Conservation (phyloP, 2,113 vertebrate genomes). For the Tragelaphus scriptus region DNA sequence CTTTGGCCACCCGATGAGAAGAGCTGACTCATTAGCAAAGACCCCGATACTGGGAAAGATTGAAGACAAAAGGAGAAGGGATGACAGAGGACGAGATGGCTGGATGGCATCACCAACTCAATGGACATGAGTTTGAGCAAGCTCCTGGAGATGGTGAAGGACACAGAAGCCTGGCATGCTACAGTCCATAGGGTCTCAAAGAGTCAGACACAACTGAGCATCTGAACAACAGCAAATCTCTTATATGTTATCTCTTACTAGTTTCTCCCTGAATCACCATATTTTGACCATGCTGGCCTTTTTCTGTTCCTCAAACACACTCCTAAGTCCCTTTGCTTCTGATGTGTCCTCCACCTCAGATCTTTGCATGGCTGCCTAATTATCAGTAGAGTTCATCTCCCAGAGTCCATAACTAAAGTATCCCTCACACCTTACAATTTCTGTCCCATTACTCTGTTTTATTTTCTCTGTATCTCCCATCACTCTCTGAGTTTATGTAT, state of each 20-base stretch:
- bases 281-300: background rate
- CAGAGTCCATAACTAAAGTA: background rate
- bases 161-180: background rate
- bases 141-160: background rate
- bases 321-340: background rate
- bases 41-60: background rate
- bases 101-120: background rate
- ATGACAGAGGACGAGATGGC: background rate
- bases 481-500: background rate
- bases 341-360: background rate
- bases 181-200: background rate
- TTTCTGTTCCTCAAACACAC: background rate
- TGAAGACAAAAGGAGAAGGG: background rate
- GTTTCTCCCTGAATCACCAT: background rate
- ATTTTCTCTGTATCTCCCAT: background rate
- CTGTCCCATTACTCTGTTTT: background rate
- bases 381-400: background rate
- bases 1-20: background rate
- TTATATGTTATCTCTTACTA: background rate
- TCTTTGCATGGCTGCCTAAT: background rate
- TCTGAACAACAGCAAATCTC: background rate
- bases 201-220: background rate
- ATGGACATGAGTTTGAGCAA: background rate
- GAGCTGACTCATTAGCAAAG: background rate
- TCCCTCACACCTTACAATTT: background rate